Base-by-base conservation (phyloP, 2,888 invertebrate genomes). In the Scrobipalpa costella region DNA sequence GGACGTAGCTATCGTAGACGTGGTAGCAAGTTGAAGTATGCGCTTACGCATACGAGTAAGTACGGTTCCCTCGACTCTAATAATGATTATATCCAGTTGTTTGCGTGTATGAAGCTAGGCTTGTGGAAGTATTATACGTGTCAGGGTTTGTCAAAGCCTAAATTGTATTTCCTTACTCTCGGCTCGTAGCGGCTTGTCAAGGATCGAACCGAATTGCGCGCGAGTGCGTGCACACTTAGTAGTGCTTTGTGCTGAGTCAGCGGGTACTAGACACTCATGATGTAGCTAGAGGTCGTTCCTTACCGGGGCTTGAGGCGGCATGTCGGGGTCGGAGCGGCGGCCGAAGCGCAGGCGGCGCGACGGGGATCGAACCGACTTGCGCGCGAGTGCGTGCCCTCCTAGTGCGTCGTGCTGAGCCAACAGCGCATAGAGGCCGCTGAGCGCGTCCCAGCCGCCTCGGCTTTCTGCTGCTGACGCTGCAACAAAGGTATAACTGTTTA, bases 341-440 rank as follows among this genome's bases (percentile, higher is more conserved):
- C 96, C 96, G 77, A 96, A 96, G 68, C 96, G 93, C 64, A 96
- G 92, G 19, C 96, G 93, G 49, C 96, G 88, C 0, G 95, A 95
- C 0, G 96, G 96, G 15, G 95, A 95, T 67, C 96, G 92, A 75
- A 95, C 95, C 5, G 95, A 95, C 83, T 96, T 96, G 79, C 96
- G 94, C 59, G 95, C 95, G 34, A 96, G 93, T 69, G 94, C 93
- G 81, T 96, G 95, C 9, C 93, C 93, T 67, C 93, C 93, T 62
- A 94, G 80, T n/a, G 93, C 93, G 75, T 94, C 94, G 83, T 93
- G 93, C 73, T 93, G 94, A 55, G 94, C 90, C 44, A 94, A 81
- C 63, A 94, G 83, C 55, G 94, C 94, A 81, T 94, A 93, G 66
- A 94, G 82, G 49, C 94, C 94, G 70, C 94, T 85, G 21, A 91